These are phyloP conservation scores for Leptinotarsa peninsularis DNA, from an alignment of 2,888 invertebrate species.

Conservation along the genomic window DNA sequence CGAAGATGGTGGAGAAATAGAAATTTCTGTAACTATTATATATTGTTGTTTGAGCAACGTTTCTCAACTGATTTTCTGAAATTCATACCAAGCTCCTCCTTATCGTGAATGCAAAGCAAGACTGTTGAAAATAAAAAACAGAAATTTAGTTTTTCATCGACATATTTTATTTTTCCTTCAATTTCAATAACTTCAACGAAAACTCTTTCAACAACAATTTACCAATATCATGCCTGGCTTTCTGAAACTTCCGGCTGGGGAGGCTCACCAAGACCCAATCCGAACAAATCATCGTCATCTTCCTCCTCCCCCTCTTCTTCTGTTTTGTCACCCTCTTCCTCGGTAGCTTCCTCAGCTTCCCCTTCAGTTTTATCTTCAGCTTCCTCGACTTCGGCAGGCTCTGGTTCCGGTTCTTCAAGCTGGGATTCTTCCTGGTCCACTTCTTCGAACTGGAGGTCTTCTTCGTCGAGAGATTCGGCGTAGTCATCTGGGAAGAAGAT, in stretches of 20 bases:
- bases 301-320: conserved; percentile 3
- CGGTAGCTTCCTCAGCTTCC: conserved; percentile 34
- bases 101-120: too few species aligned
- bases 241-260: neutral
- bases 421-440: conserved; percentile 18
- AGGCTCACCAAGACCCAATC: neutral
- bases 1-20: too few species aligned
- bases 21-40: too few species aligned
- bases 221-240: neutral
- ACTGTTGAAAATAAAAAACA: too few species aligned
- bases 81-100: too few species aligned
- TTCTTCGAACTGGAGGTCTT: conserved; percentile 45
- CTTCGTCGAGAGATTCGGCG: conserved; percentile 67
- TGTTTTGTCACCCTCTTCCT: conserved; percentile 5
- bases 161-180: too few species aligned
- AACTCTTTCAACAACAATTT: too few species aligned
- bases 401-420: conserved; percentile 19
- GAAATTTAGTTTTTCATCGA: too few species aligned
- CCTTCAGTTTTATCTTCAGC: conserved; percentile 25
- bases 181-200: too few species aligned
- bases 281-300: conserved; percentile 26
- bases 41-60: too few species aligned
- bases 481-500: conserved; percentile 79
- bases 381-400: conserved; percentile 26
- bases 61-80: too few species aligned